A percentile compares a stretch with the other conserved stretches of the same genome.
Conservation (phyloP, 2,113 vertebrate genomes). For the Ondatra zibethicus region DNA sequence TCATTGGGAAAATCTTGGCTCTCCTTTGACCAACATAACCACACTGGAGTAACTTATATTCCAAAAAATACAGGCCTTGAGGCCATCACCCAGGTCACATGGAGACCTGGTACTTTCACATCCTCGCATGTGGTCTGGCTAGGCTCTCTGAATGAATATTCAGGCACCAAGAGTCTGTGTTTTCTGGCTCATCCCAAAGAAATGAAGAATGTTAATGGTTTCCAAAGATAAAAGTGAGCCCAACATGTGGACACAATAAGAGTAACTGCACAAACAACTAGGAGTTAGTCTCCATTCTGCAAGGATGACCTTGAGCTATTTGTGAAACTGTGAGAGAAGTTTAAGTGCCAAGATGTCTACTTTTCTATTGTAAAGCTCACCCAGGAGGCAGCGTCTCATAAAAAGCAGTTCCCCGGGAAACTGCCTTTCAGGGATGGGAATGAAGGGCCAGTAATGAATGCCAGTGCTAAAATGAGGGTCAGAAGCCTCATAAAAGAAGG, state of each 20-base stretch:
- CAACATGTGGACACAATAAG: conserved; percentile 77
- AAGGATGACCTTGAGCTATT: conserved; percentile 62
- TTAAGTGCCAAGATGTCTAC: conserved; percentile 40
- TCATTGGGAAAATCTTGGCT: conserved; percentile 57
- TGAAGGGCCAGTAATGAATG: conserved; percentile 56
- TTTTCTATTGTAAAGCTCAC: conserved; percentile 44
- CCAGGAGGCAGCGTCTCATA: conserved; percentile 44
- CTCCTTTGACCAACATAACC: conserved; percentile 13
- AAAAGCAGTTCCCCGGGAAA: conserved; percentile 17
- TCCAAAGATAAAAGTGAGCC: conserved; percentile 74
- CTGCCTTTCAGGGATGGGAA: conserved; percentile 55
- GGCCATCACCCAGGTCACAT: neutral
- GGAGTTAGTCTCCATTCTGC: conserved; percentile 51
- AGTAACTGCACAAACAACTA: conserved; percentile 67
- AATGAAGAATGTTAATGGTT: conserved; percentile 73
- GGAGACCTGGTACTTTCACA: conserved; percentile 57
- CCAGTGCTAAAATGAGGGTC: conserved; percentile 59
- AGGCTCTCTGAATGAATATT: conserved; percentile 62
- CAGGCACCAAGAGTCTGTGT: conserved; percentile 71
- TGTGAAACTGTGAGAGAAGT: conserved; percentile 59
- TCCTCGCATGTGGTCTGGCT: conserved; percentile 69
- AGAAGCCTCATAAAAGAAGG: conserved; percentile 56
- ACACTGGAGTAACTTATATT: conserved; percentile 3
- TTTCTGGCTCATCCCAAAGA: conserved; percentile 70
- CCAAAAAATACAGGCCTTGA: neutral